Evolutionary conservation across 2,888 invertebrate species (phyloP).

Genomic region (Ptychoptera contaminata): DNA sequence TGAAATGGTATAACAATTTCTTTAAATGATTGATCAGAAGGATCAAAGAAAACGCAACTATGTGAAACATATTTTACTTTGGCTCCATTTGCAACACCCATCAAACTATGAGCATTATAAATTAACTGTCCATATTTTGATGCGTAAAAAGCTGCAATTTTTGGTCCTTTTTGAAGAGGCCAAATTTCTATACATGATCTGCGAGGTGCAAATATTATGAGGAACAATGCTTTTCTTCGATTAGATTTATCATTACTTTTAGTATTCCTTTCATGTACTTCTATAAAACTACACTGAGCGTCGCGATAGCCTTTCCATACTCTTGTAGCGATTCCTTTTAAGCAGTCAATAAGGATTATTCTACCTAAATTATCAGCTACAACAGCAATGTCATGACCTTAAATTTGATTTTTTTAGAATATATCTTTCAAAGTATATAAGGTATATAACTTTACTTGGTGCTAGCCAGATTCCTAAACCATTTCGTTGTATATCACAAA

Average conservation of each 20-base stretch:
- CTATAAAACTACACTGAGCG: slow-evolving; percentile 87
- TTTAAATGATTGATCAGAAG: slow-evolving; percentile 59
- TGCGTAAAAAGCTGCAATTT: slow-evolving; percentile 82
- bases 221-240: slow-evolving; percentile 49
- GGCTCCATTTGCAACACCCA: slow-evolving; percentile 48
- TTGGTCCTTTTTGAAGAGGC: slow-evolving; percentile 74
- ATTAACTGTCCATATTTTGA: slow-evolving; percentile 68
- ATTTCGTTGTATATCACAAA: slow-evolving; percentile 63
- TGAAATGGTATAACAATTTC: slow-evolving; percentile 82
- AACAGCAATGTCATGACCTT: slow-evolving; percentile 57
- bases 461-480: slow-evolving; percentile 63
- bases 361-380: slow-evolving; percentile 77
- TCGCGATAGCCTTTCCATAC: slow-evolving; percentile 95
- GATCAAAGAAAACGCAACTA: slow-evolving; percentile 67
- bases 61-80: slow-evolving; percentile 37
- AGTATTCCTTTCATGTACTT: slow-evolving; percentile 49
- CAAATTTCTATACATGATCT: slow-evolving; percentile 89
- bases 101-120: slow-evolving; percentile 64
- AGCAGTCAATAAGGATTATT: slow-evolving; percentile 71
- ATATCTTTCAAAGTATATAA: too few relatives aligned
- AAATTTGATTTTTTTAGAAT: not conserved
- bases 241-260: slow-evolving; percentile 15
- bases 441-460: slow-evolving; percentile 30
- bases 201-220: slow-evolving; percentile 85
- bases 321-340: slow-evolving; percentile 59